Base-by-base conservation (phyloP, 2,113 vertebrate genomes). In the Arizona elegans region DNA sequence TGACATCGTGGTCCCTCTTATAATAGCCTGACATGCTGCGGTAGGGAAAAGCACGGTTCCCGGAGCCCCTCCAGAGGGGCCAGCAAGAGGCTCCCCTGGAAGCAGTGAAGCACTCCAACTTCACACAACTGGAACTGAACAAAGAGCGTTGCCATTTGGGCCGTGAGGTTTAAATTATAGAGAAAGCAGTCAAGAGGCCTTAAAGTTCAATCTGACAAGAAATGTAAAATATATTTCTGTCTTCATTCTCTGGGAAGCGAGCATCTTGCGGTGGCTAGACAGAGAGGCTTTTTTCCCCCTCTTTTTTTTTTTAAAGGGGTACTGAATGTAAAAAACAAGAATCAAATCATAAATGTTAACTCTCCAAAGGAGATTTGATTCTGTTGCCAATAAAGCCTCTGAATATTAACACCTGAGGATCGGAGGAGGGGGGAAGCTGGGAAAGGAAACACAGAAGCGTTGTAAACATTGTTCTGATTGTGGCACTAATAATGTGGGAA, bases 21-120 rank as follows among this genome's bases (percentile, higher is more conserved):
- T 98, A 98, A 98, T 98, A 98, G 97, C 94, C 97, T 96, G 98
- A 98, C 98, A 98, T 96, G 97, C 96, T 96, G 98, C 95, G 96
- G 97, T 95, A 9, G 62, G 24, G 56, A 97, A 97, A 97, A 96
- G 97, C 93, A 95, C 96, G 97, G 98, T 97, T 97, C 97, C 33
- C 93, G 95, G 96, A 94, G 96, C 97, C 95, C 54, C 62, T 94
- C 94, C 95, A 93, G 93, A 90, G 85, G 95, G 93, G 95, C 95
- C 90, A 92, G 95, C 92, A 55, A 94, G 94, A 92, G 87, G 96
- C 95, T 96, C 94, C 96, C 95, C 95, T 96, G 17, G 94, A 96
- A 96, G 95, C 96, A 94, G 94, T 95, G 92, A 95, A 97, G 97
- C 97, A 95, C 96, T 97, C 81, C 91, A 96, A 96, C 96, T 97